Base-by-base conservation (phyloP, 2,797 vertebrate species). In the Remorina albescens region DNA sequence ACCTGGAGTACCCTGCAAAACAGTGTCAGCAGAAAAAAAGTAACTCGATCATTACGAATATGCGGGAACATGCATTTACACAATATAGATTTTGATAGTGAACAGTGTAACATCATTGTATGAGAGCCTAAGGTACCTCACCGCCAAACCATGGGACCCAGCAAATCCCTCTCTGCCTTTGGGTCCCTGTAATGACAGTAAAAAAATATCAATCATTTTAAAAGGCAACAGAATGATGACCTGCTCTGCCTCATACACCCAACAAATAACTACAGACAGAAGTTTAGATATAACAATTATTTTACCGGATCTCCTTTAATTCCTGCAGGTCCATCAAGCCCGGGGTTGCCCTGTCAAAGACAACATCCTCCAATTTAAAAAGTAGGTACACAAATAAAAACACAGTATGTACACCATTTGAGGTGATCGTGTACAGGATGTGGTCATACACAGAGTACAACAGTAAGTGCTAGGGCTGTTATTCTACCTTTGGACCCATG, bases 1-100 rank as follows among this genome's bases (percentile, higher is more conserved):
- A 78, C 97, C 97, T 80, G 96, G 96, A 71, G 96, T 89, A 53
- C 96, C 96, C 97, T 98, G 71, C 37, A 25, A 57, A 18, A 68
- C 2, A 56, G 75, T 13, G 47, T 42, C 15, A 66, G 19, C 23
- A 68, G 19, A 53, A 51, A 25, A n/a, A 49, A 66, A 42, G 3
- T 18, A 76, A 67, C 9, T 25, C 7, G 15, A 53, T 62, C n/a
- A 32, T 19, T 46, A 13, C 15, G 30, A 16, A 71, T 47, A 18
- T 28, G 19, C 12, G 59, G 21, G 19, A 21, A 64, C 2, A 59
- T n/a, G n/a, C 3, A 21, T 6, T 26, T 12, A 18, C n/a, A 39
- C 1, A 28, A 36, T 19, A 8, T n/a, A 28, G 18, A 23, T n/a
- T n/a, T 41, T 70, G 3, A 42, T 12, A 5, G 19, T 42, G 26